phyloP scores from a whole-genome alignment of 2,113 vertebrate species.

The Neomonachus schauinslandi region DNA sequence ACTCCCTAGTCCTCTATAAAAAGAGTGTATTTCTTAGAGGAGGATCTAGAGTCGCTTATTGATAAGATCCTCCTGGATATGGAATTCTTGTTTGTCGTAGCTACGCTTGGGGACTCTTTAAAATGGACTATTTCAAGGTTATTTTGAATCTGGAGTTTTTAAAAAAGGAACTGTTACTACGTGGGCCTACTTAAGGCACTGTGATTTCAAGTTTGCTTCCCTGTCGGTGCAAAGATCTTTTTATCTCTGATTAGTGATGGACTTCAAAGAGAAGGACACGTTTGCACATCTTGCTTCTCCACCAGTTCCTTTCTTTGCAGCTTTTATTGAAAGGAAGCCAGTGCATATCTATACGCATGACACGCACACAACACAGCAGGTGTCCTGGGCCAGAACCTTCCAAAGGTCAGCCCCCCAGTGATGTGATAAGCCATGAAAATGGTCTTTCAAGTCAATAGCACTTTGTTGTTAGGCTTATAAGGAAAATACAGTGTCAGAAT shows the following conservation, averaged over 20 bases:
- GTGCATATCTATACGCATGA: neutral
- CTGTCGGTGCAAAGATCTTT: neutral
- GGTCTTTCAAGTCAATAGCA: constrained; percentile 42
- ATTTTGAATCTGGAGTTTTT: neutral
- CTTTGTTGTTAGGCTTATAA: constrained; percentile 32
- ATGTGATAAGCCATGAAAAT: constrained; percentile 57
- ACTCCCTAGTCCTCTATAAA: constrained; percentile 59
- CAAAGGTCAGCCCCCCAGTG: constrained; percentile 27
- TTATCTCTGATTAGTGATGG: constrained; percentile 24
- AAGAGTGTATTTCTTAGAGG: constrained; percentile 20
- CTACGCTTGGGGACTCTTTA: constrained; percentile 25
- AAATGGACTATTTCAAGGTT: constrained; percentile 1
- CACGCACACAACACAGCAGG: constrained; percentile 59
- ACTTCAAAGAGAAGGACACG: constrained; percentile 50
- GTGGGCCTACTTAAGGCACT: neutral
- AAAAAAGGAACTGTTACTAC: neutral
- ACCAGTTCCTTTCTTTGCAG: constrained; percentile 1
- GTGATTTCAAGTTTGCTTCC: neutral
- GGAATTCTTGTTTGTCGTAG: constrained; percentile 53
- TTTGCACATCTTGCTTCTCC: neutral
- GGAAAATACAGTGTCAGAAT: constrained; percentile 55
- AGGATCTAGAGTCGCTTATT: neutral
- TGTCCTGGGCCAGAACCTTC: neutral
- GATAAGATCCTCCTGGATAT: neutral
- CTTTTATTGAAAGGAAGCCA: constrained; percentile 44